Base-by-base conservation (phyloP, 2,797 vertebrate genomes). In the Rhynchonycteris naso region DNA sequence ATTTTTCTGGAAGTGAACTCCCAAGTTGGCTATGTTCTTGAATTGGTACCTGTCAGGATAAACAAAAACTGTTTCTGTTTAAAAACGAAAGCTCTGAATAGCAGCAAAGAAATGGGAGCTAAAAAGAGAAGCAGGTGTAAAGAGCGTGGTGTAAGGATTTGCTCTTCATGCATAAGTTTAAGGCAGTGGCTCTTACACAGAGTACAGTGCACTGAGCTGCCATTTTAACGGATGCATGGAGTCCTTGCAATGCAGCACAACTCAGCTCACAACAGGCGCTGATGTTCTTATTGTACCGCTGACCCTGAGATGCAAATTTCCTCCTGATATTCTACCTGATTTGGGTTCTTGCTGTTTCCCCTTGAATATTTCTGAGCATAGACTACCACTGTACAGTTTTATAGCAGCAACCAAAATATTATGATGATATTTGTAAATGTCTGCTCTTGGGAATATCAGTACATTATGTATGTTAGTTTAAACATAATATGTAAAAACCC, bases 1-100 rank as follows among this genome's bases (percentile, higher is more conserved):
- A 52, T 65, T 95, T 88, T 92, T 63, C 56, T 95, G 79, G 74
- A 90, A 89, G 63, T 21, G n/a, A 87, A 50, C 33, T 65, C 72
- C 24, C 15, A 35, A 94, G 56, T 54, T 84, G 80, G 52, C 63
- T 61, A 12, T 81, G 52, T 58, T 85, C 68, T 78, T 76, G 72
- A 96, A 61, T 90, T 63, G 66, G 38, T 68, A 90, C 90, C 84
- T 94, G 93, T 78, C 72, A 95, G 84, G 68, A 92, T 86, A 94
- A 90, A 89, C 84, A 91, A 10, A 74, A 66, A 76, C 54, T 38
- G 22, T 72, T 85, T 81, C 26, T 58, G 75, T 92, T 84, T 50
- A 33, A 71, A 86, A 85, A 47, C 66, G 59, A 80, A 89, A 66
- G 35, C 84, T 95, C 35, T 26, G 38, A 68, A 38, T 7, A 69